Base-by-base conservation (phyloP, 2,888 invertebrate genomes). In the Galerucella pusilla region DNA sequence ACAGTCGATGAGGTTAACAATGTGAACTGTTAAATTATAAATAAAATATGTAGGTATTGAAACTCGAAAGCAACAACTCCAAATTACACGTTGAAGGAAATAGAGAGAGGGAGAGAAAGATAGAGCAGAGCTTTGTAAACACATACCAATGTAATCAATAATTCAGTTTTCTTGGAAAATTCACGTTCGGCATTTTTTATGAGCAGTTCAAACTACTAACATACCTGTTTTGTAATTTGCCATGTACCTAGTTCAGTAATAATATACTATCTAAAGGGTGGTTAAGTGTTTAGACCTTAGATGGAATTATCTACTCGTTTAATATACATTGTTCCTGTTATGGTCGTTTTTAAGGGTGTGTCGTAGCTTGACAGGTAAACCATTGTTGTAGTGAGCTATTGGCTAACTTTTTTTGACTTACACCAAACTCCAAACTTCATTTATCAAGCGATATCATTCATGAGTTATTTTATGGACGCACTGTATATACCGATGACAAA, bases 81-180 rank as follows among this genome's bases (percentile, higher is more conserved):
- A 74, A 78, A 78, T 78, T 78, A 76, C 71, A 76, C 68, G 76
- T 73, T 76, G 54, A 45, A 71, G 59, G 20, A 63, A 28, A 63
- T 64, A 70, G 74, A 73, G 74, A 70, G 68, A 35, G 20, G 20
- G 28, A 35, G 35, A 35, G 35, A 61, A 12, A 61, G 72, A 70
- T 73, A 73, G 75, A 71, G 68, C 75, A 75, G 71, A 70, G 76
- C 75, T 76, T 73, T 73, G 73, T 78, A 78, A 78, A 78, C 78
- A 78, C 78, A 76, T 76, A 78, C 74, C 74, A 61, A 66, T 69
- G 57, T 64, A 42, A 35, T 78, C 71, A 75, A 78, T 78, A 77
- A 78, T 78, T 78, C 78, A 78, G 65, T 64, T 67, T 78, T 75
- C 78, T 77, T 60, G 72, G 77, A 77, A 78, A 64, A 64, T 64